These are phyloP conservation scores for Typhlichthys subterraneus DNA, from an alignment of 2,797 vertebrate species.

Conservation along the genomic window DNA sequence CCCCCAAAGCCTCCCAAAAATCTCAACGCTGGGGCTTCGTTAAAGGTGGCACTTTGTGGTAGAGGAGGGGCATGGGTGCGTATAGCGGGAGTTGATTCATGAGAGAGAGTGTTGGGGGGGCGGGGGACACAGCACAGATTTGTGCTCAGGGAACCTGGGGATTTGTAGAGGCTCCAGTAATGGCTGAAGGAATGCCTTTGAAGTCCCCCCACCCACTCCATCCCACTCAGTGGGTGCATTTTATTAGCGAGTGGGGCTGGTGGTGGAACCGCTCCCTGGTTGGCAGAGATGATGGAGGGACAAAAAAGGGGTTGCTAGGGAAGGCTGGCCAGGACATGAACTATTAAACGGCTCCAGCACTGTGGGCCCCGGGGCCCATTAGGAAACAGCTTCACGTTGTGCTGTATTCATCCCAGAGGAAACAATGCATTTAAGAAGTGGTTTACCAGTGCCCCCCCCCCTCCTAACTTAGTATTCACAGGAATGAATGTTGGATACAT, in stretches of 20 bases:
- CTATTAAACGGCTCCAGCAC: slow-evolving; percentile 15
- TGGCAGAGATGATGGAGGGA: slow-evolving; percentile 28
- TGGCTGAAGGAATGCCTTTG: slow-evolving; percentile 57
- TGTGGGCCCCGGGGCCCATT: slow-evolving; percentile 3
- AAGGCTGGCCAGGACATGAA: slow-evolving; percentile 4
- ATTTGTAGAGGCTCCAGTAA: slow-evolving; percentile 48
- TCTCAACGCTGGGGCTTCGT: background rate
- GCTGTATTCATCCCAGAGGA: too few relatives aligned
- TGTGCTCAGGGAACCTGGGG: slow-evolving; percentile 44
- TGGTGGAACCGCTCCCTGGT: slow-evolving; percentile 25
- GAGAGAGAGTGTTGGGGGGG: background rate
- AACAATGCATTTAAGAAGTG: too few relatives aligned
- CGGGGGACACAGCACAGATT: slow-evolving; percentile 27
- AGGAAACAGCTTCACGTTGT: too few relatives aligned
- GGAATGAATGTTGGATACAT: too few relatives aligned
- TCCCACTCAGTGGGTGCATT: slow-evolving; percentile 44
- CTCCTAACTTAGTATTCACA: too few relatives aligned
- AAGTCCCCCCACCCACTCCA: slow-evolving; percentile 28
- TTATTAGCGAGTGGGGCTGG: slow-evolving; percentile 44
- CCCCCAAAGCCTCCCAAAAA: background rate
- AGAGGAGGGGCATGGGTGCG: slow-evolving; percentile 1
- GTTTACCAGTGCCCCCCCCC: too few relatives aligned
- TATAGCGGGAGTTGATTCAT: background rate
- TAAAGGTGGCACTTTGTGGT: slow-evolving; percentile 2
- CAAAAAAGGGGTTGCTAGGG: slow-evolving; percentile 17